Conservation (phyloP, 2,888 invertebrate genomes). For the Mellilla xanthometata region DNA sequence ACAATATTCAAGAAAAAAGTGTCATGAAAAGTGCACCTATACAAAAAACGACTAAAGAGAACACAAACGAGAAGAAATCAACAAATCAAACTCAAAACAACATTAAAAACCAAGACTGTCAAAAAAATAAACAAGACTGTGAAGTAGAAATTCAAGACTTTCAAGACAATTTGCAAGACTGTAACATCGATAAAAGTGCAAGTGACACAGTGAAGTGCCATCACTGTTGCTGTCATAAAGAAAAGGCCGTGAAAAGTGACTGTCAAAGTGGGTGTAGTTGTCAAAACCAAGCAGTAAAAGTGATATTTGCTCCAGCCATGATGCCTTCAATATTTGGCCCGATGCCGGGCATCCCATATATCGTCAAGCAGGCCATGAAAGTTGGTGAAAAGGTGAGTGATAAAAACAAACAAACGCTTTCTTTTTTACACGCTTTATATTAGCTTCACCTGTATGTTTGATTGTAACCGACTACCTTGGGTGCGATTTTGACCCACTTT, state of each 20-base stretch:
- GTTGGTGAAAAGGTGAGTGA: conserved; percentile 56
- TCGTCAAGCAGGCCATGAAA: conserved; percentile 54
- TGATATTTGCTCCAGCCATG: conserved; percentile 72
- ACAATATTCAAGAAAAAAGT: background rate
- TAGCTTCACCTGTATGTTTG: too few relatives aligned
- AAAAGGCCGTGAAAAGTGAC: conserved; percentile 13
- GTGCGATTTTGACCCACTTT: too few relatives aligned
- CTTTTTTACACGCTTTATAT: too few relatives aligned
- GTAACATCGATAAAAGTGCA: conserved; percentile 13
- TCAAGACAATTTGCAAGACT: conserved; percentile 2
- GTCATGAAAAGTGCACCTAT: background rate
- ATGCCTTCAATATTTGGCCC: conserved; percentile 64
- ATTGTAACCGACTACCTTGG: too few relatives aligned
- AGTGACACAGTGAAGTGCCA: conserved; percentile 28
- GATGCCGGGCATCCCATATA: conserved; percentile 59
- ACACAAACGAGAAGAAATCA: too few relatives aligned
- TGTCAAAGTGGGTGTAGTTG: conserved; percentile 41
- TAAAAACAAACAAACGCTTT: background rate
- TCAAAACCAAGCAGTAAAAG: conserved; percentile 57
- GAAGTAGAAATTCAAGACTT: background rate
- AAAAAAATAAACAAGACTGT: conserved; percentile 1
- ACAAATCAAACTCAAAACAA: background rate
- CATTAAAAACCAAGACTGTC: conserved; percentile 3
- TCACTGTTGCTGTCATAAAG: conserved; percentile 25
- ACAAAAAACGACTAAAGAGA: background rate